These are phyloP conservation scores for Prolemur simus DNA, from an alignment of 2,113 vertebrate genomes.

Conservation along the genomic window DNA sequence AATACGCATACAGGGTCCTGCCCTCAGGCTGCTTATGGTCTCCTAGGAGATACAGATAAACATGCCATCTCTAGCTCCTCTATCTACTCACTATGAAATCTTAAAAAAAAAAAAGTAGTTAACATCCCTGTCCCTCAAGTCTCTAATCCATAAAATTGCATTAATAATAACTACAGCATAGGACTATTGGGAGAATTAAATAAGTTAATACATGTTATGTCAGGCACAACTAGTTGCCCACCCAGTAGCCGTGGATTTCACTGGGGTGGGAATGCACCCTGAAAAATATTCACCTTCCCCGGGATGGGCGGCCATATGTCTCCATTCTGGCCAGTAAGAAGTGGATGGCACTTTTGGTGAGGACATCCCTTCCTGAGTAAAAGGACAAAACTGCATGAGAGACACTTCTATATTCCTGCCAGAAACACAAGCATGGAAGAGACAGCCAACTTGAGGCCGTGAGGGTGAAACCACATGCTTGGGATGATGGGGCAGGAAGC, in stretches of 20 bases:
- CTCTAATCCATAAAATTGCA: not conserved
- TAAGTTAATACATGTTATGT: not conserved
- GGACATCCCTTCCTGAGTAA: not conserved
- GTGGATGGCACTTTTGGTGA: not conserved
- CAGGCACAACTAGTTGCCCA: not conserved
- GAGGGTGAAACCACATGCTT: not conserved
- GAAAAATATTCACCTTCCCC: not conserved
- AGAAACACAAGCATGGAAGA: not conserved
- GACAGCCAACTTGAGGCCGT: not conserved
- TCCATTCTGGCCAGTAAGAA: not conserved
- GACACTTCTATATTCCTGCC: not conserved
- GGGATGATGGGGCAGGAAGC: not conserved
- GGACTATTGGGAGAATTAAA: not conserved
- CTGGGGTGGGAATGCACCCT: too few species aligned
- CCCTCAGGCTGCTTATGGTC: not conserved
- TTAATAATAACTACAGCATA: not conserved
- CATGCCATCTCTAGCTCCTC: not conserved
- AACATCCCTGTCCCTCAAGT: not conserved
- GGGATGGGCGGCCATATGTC: not conserved
- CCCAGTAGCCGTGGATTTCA: not conserved
- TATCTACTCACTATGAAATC: not conserved
- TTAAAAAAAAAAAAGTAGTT: not conserved
- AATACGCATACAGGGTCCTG: fast-evolving
- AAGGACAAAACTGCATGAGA: not conserved
- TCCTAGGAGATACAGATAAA: not conserved